Conservation (phyloP, 1,140 invertebrate species). For the Drosophila murphyi region DNA sequence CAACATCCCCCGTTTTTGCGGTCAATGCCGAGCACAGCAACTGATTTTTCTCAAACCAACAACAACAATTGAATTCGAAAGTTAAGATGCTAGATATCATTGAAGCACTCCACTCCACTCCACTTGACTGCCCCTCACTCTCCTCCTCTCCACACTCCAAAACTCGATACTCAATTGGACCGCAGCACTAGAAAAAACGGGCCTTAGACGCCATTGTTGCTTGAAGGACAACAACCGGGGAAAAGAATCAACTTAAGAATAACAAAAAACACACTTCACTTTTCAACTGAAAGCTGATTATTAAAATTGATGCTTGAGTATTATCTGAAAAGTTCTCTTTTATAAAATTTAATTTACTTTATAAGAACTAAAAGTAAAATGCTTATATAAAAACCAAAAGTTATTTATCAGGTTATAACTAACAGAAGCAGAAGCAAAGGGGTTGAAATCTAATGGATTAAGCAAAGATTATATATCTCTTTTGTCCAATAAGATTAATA, state of each 20-base stretch:
- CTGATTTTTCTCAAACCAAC: conserved; percentile 35
- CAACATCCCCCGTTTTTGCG: conserved; percentile 42
- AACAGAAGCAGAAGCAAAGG: no score
- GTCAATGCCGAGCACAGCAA: conserved; percentile 36
- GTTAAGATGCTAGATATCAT: conserved; percentile 60
- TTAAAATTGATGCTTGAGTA: neutral
- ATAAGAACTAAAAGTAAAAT: no score
- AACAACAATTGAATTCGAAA: conserved; percentile 67
- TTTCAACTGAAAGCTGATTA: neutral
- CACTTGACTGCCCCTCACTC: neutral
- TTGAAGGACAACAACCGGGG: neutral
- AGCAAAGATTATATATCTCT: no score
- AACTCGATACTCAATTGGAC: conserved; percentile 8
- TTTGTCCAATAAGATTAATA: no score
- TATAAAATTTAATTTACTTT: neutral
- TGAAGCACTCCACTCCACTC: conserved; percentile 3
- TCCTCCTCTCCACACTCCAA: conserved; percentile 1
- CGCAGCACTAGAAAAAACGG: neutral
- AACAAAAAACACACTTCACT: conserved; percentile 8
- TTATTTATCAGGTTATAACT: no score
- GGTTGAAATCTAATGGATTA: no score
- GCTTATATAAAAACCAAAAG: no score
- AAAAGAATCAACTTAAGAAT: neutral
- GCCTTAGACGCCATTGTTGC: conserved; percentile 17
- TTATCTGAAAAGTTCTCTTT: neutral